Evolutionary conservation across 1,140 invertebrate species (phyloP).

Genomic region (Apolygus lucorum): DNA sequence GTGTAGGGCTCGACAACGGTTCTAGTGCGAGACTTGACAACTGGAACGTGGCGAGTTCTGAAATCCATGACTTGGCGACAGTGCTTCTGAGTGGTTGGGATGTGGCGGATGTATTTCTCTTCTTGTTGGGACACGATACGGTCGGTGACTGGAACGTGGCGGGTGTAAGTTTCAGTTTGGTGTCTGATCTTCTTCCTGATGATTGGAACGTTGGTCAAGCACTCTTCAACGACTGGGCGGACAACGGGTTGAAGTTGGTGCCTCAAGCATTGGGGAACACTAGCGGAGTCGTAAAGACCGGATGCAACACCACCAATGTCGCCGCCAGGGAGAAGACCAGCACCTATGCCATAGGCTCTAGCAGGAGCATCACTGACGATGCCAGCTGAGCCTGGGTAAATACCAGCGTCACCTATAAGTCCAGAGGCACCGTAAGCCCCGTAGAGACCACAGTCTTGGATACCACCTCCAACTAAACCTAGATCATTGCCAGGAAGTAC

Average conservation of each 20-base stretch:
- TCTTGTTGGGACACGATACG: slow-evolving; percentile 1
- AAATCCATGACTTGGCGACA: background rate
- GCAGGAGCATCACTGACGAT: too few relatives aligned
- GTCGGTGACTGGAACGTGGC: slow-evolving; percentile 19
- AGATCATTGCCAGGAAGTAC: too few relatives aligned
- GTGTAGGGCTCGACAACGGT: slow-evolving; percentile 15
- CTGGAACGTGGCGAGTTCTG: slow-evolving; percentile 15
- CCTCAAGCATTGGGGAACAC: slow-evolving; percentile 7
- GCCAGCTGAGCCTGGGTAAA: too few relatives aligned
- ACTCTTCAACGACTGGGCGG: slow-evolving; percentile 25
- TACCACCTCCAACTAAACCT: too few relatives aligned
- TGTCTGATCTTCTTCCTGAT: slow-evolving; percentile 10
- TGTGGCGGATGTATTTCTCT: slow-evolving; percentile 12
- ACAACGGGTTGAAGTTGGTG: slow-evolving; percentile 19
- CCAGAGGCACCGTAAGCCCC: too few relatives aligned
- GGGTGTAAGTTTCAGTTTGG: slow-evolving; percentile 20
- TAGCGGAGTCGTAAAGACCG: background rate
- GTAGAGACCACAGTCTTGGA: too few relatives aligned
- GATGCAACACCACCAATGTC: too few relatives aligned
- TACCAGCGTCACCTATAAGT: too few relatives aligned
- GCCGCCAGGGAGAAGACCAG: too few relatives aligned
- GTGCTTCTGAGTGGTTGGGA: slow-evolving; percentile 9
- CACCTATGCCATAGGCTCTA: too few relatives aligned
- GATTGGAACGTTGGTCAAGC: slow-evolving; percentile 22
- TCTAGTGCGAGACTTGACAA: background rate